These are phyloP conservation scores for western clawed frog (Xenopus tropicalis) DNA, from an alignment of 2,113 vertebrate genomes.

Conservation along the genomic window DNA sequence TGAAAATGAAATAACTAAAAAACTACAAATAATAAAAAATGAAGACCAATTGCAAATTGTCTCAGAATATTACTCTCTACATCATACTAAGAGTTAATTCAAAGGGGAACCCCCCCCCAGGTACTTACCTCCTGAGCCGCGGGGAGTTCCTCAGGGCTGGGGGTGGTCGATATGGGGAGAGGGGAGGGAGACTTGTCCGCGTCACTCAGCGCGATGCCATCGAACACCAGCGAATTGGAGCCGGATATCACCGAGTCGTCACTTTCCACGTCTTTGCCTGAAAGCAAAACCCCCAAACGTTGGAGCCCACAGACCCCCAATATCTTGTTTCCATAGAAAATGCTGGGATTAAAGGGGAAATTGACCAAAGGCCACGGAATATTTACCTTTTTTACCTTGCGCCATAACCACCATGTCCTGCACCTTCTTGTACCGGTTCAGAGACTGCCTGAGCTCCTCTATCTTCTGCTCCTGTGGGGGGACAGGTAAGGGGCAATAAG, in stretches of 20 bases:
- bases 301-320: too few species aligned
- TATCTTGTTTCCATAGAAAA: too few species aligned
- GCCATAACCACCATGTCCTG: slow-evolving; percentile 85
- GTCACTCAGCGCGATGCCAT: slow-evolving; percentile 55
- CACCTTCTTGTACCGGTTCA: slow-evolving; percentile 88
- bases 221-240: slow-evolving; percentile 52
- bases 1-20: too few species aligned
- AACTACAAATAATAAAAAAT: too few species aligned
- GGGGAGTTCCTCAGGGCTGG: slow-evolving; percentile 52
- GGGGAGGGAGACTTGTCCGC: slow-evolving; percentile 63
- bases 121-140: slow-evolving; percentile 8
- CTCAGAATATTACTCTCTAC: too few species aligned
- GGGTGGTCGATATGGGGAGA: slow-evolving; percentile 54
- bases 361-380: too few species aligned
- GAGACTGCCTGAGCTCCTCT: slow-evolving; percentile 88
- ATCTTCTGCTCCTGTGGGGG: slow-evolving; percentile 86
- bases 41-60: too few species aligned
- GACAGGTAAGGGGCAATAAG: background rate
- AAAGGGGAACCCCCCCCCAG: too few species aligned
- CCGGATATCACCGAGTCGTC: slow-evolving; percentile 69
- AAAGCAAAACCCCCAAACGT: background rate
- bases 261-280: slow-evolving; percentile 75
- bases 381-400: slow-evolving; percentile 84
- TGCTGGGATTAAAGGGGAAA: too few species aligned
- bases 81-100: too few species aligned